Percentiles rank a stretch among this genome's conserved stretches.
Conservation (phyloP, 1,140 invertebrate species). For the Aricia agestis region DNA sequence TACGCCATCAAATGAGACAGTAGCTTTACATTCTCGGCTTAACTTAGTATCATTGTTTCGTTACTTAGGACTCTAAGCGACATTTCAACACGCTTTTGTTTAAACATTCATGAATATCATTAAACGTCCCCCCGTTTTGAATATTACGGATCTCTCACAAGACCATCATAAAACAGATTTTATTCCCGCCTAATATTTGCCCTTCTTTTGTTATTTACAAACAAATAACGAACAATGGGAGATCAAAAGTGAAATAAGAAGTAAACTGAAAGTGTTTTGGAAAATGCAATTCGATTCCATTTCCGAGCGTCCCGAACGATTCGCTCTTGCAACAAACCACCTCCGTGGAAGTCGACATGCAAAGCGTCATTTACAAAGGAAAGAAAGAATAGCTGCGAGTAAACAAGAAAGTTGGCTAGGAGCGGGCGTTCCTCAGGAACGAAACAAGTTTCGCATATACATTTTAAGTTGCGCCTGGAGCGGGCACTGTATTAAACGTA, state of each 20-base stretch:
- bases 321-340: conserved; percentile 53
- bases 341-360: conserved; percentile 57
- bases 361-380: conserved; percentile 60
- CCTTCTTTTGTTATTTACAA: not conserved
- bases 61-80: conserved; percentile 64
- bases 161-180: conserved; percentile 46
- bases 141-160: conserved; percentile 59
- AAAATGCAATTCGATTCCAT: conserved; percentile 48
- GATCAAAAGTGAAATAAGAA: not conserved
- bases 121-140: conserved; percentile 64
- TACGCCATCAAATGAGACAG: conserved; percentile 62
- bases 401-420: conserved; percentile 58
- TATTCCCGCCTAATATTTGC: conserved; percentile 47
- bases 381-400: conserved; percentile 58
- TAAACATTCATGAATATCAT: conserved; percentile 71
- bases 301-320: conserved; percentile 53
- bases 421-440: conserved; percentile 48
- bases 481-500: conserved; percentile 61
- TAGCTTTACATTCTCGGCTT: conserved; percentile 55
- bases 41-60: conserved; percentile 69
- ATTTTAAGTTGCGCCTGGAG: conserved; percentile 63
- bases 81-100: conserved; percentile 60
- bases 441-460: conserved; percentile 62
- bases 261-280: conserved; percentile 25
- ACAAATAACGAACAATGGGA: not conserved